Percentiles rank a stretch among this genome's conserved stretches.
These are phyloP conservation scores for Florisuga fusca DNA, from an alignment of 2,797 vertebrate genomes.

Conservation along the genomic window DNA sequence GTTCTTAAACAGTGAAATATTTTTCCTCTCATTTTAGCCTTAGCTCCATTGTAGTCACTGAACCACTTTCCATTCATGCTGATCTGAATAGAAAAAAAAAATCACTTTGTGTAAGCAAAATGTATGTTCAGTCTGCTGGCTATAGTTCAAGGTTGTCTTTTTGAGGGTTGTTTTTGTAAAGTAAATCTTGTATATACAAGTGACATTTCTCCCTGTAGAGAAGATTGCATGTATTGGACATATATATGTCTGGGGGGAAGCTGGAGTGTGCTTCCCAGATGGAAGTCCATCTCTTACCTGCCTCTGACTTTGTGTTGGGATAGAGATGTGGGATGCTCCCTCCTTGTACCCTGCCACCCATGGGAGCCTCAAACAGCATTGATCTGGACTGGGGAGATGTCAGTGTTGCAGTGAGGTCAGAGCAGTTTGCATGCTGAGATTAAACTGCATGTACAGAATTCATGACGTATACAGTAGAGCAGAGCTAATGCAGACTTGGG, in stretches of 20 bases:
- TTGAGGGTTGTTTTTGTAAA: not conserved
- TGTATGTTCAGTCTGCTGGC: not conserved
- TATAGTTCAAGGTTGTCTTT: not conserved
- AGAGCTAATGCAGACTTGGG: not conserved
- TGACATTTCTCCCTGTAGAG: not conserved
- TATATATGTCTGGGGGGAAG: fast-evolving
- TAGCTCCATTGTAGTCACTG: not conserved
- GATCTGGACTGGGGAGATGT: fast-evolving
- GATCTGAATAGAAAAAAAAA: not conserved
- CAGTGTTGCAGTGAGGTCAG: not conserved
- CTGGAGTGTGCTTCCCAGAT: not conserved
- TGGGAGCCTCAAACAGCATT: not conserved
- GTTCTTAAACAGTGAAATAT: not conserved
- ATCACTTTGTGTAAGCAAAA: not conserved
- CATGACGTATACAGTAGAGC: fast-evolving
- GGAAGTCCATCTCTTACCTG: fast-evolving
- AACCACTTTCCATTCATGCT: not conserved
- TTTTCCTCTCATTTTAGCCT: not conserved
- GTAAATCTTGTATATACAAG: not conserved
- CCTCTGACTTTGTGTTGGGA: not conserved
- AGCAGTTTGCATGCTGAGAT: not conserved
- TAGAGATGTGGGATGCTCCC: not conserved
- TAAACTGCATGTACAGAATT: fast-evolving
- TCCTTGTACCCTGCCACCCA: not conserved
- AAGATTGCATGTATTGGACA: not conserved